phyloP scores from a whole-genome alignment of 1,140 invertebrate genomes.

The Drosophila bocki region DNA sequence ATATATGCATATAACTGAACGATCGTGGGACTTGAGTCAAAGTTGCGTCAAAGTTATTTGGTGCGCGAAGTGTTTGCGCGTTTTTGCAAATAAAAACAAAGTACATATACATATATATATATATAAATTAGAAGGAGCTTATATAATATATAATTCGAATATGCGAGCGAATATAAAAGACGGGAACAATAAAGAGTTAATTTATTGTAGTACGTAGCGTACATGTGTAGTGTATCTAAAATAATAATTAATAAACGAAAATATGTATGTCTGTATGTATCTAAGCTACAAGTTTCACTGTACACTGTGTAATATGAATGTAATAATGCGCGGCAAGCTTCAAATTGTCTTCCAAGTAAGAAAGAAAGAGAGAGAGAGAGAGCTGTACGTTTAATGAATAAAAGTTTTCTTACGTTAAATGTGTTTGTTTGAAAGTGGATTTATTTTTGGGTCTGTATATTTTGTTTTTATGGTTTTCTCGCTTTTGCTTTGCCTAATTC shows the following conservation, averaged over 20 bases:
- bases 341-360: constrained; percentile 73
- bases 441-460: too few species aligned
- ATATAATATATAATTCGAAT: constrained; percentile 22
- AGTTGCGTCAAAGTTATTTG: constrained; percentile 62
- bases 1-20: constrained; percentile 41
- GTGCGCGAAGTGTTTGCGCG: constrained; percentile 53
- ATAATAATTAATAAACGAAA: constrained; percentile 52
- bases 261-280: constrained; percentile 54
- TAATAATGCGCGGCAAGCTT: constrained; percentile 63
- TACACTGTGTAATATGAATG: constrained; percentile 53
- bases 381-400: constrained; percentile 56
- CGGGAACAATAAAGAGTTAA: constrained; percentile 72
- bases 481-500: too few species aligned
- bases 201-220: constrained; percentile 74
- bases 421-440: not conserved
- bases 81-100: constrained; percentile 33
- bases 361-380: not conserved
- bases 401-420: constrained; percentile 70
- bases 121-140: constrained; percentile 14
- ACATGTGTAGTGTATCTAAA: constrained; percentile 67
- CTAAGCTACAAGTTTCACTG: constrained; percentile 50
- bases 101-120: not conserved
- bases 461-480: too few species aligned
- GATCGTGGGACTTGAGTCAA: constrained; percentile 66
- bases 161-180: constrained; percentile 29